Evolutionary conservation across 2,888 invertebrate genomes (phyloP), one percentile per base, ranked within the genome.

Genomic region (Notocelia uddmanniana): DNA sequence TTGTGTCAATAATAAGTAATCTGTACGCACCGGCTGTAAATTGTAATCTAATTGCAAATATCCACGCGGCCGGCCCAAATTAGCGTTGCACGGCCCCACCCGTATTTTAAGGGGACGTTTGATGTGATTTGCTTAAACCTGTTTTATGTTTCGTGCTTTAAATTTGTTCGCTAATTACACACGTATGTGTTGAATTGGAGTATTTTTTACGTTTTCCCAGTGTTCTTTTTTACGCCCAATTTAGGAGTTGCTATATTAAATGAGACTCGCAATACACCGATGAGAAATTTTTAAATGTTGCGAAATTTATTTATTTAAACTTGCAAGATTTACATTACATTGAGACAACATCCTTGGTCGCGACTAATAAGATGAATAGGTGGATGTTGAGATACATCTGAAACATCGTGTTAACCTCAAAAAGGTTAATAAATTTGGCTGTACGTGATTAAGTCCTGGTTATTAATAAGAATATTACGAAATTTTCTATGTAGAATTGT

Each of bases 41-140:
- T 77, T 77, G 84, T 85, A 86, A 87, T 86, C 82, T 83, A 86
- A 85, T 87, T 86, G 84, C 83, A 86, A 87, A 87, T 86, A 85
- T 84, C 83, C 86, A 79, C 78, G 82, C 75, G 80, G 75, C 60
- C 80, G 85, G 84, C 73, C 74, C 71, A 81, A 83, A 84, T 83
- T 80, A 83, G 74, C 74, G 74, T 64, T 79, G 76, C 74, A 76
- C 48, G 73, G 58, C 69, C 55, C 67, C 68, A 76, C 76, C 73
- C 75, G 74, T 77, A 75, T 76, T 76, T 76, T 77, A 76, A 77
- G 70, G 68, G 73, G 67, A 72, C 68, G 75, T 76, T 74, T 72
- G 73, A 76, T 68, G 73, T 71, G 63, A 74, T 68, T 74, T 60
- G 54, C 54, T 71, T 71, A 60, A 67, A 52, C 41, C 48, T 54